Percentiles rank a stretch among this genome's conserved stretches.
phyloP scores from a whole-genome alignment of 2,113 vertebrate species.

The Nettapus auritus region DNA sequence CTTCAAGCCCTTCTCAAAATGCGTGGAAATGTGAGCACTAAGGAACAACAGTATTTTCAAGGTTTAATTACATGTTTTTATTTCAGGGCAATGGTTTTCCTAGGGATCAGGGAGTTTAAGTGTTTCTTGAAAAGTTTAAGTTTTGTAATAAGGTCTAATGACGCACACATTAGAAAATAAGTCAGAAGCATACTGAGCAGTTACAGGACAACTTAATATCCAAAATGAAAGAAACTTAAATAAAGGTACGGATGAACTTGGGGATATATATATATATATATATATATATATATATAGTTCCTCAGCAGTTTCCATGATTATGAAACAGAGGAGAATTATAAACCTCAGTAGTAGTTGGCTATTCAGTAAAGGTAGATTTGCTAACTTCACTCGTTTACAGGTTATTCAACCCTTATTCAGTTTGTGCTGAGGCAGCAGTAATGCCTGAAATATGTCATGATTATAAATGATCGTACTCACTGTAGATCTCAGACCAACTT shows the following conservation, averaged over 20 bases:
- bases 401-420: slow-evolving; percentile 33
- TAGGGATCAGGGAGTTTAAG: background rate
- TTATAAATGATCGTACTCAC: background rate
- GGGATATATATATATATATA: background rate
- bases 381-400: background rate
- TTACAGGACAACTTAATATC: background rate
- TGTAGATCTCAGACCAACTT: background rate
- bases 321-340: background rate
- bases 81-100: background rate
- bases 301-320: background rate
- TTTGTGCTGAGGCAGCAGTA: slow-evolving; percentile 25
- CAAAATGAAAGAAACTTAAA: background rate
- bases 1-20: background rate
- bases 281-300: background rate
- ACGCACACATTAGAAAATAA: background rate
- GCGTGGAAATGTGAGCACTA: background rate
- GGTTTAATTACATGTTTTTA: background rate
- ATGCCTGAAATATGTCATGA: background rate
- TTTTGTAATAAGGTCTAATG: background rate
- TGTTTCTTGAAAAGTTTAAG: background rate
- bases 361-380: slow-evolving; percentile 3
- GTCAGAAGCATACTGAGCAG: fast-evolving
- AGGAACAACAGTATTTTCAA: background rate
- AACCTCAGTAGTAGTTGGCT: background rate
- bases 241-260: background rate